These are phyloP conservation scores for Axis porcinus DNA, from an alignment of 2,113 vertebrate species.

Conservation along the genomic window DNA sequence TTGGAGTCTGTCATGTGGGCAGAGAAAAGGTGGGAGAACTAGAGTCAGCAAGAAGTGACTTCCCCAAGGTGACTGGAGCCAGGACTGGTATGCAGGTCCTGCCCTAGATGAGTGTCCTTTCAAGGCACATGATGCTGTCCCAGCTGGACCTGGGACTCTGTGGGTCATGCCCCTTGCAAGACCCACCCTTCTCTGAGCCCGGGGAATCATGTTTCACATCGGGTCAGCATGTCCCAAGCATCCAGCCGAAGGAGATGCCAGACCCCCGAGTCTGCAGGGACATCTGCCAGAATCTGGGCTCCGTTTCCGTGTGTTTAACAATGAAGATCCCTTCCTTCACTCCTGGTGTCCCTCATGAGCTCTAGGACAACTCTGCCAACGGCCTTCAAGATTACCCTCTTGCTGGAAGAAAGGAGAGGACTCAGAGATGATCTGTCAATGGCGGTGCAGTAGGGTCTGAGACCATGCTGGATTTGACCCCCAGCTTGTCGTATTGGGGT, in stretches of 20 bases:
- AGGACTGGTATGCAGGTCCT: too few species aligned
- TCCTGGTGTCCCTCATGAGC: background rate
- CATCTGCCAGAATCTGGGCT: too few species aligned
- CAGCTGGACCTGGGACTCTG: background rate
- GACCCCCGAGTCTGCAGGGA: too few species aligned
- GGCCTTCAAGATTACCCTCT: too few species aligned
- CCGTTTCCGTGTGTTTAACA: rapidly evolving
- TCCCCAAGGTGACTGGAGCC: background rate
- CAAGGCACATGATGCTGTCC: background rate
- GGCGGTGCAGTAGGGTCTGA: background rate
- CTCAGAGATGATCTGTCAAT: too few species aligned
- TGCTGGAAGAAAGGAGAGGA: background rate
- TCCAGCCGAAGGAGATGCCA: background rate
- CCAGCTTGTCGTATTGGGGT: background rate
- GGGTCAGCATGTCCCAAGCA: background rate
- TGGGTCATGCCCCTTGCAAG: background rate
- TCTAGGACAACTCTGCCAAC: background rate
- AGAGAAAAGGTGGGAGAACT: background rate
- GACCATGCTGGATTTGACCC: background rate
- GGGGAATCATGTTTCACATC: background rate
- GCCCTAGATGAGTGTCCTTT: background rate
- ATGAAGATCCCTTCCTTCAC: rapidly evolving
- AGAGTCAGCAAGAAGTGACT: background rate
- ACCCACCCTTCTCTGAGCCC: background rate
- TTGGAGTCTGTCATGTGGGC: background rate